phyloP scores from a whole-genome alignment of 2,113 vertebrate species.

The Hiodon alosoides region DNA sequence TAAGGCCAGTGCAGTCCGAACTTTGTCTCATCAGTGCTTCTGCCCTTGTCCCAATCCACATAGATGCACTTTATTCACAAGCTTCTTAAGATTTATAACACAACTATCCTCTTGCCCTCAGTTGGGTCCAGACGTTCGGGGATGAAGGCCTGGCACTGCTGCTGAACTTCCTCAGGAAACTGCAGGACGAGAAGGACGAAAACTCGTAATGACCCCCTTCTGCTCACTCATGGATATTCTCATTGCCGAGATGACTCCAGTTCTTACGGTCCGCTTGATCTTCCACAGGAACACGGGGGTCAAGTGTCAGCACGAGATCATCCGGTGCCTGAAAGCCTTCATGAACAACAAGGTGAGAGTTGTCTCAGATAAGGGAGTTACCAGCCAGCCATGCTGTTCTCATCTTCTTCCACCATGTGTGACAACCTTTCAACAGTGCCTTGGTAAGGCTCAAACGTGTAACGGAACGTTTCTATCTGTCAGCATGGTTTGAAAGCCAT shows the following conservation, averaged over 20 bases:
- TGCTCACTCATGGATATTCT: neutral
- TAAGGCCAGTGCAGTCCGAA: no score
- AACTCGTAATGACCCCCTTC: slow-evolving; percentile 54
- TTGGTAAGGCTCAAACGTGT: no score
- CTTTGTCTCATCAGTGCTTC: no score
- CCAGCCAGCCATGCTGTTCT: neutral
- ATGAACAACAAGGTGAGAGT: slow-evolving; percentile 86
- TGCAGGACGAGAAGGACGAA: slow-evolving; percentile 79
- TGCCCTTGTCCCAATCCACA: no score
- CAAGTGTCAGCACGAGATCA: slow-evolving; percentile 80
- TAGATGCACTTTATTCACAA: no score
- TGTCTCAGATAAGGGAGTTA: neutral
- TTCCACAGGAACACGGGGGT: slow-evolving; percentile 31
- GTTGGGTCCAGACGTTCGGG: slow-evolving; percentile 90
- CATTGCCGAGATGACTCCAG: neutral
- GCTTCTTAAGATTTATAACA: neutral
- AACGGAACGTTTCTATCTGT: neutral
- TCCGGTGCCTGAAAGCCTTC: slow-evolving; percentile 83
- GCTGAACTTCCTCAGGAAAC: slow-evolving; percentile 67
- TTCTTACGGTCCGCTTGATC: neutral
- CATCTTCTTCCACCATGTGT: neutral
- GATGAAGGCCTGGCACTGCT: slow-evolving; percentile 74
- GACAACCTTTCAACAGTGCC: neutral
- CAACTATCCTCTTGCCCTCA: slow-evolving; percentile 40
- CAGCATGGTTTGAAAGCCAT: slow-evolving; percentile 83